Conservation (phyloP, 2,113 vertebrate species). For the Galbula dea region DNA sequence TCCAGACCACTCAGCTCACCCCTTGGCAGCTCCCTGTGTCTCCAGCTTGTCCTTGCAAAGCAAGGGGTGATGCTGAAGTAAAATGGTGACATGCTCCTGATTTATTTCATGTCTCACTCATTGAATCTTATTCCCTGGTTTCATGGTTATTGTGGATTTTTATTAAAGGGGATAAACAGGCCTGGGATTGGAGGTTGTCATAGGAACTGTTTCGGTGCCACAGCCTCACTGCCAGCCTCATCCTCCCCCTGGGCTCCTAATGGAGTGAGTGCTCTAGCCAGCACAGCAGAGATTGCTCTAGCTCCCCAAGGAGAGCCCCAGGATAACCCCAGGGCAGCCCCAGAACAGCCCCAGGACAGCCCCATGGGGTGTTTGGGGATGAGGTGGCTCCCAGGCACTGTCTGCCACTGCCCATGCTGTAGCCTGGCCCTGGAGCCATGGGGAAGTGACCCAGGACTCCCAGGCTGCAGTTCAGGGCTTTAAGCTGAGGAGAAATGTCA, state of each 20-base stretch:
- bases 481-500: not conserved
- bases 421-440: rapidly evolving
- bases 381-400: too few species aligned
- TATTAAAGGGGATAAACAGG: constrained; percentile 38
- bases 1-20: not conserved
- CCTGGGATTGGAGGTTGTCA: constrained; percentile 65
- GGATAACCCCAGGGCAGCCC: too few species aligned
- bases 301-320: too few species aligned
- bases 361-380: not conserved
- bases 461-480: not conserved
- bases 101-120: not conserved
- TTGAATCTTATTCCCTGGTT: not conserved
- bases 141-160: not conserved
- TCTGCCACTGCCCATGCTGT: not conserved
- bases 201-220: constrained; percentile 49
- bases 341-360: too few species aligned
- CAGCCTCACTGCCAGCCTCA: not conserved
- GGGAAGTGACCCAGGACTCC: not conserved
- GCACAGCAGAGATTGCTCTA: not conserved
- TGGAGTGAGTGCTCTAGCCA: not conserved
- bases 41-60: not conserved
- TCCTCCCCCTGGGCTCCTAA: not conserved
- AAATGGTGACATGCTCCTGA: too few species aligned
- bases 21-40: not conserved
- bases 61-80: not conserved